A percentile compares a stretch with the other conserved stretches of the same genome.
These are phyloP conservation scores for Macaca fascicularis DNA, from an alignment of 2,113 vertebrate genomes.

Conservation along the genomic window DNA sequence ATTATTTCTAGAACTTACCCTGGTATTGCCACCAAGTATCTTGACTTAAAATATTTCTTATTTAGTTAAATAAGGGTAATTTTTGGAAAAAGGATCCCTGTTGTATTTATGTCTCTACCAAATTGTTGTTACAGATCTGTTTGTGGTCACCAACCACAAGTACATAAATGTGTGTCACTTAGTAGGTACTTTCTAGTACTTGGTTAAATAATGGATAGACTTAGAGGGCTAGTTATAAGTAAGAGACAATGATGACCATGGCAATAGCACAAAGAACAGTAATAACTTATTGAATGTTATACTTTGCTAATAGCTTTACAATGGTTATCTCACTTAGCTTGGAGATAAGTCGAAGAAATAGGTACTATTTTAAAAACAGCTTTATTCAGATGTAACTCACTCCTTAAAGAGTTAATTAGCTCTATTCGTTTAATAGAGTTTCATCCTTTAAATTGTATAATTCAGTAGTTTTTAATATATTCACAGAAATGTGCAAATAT, in stretches of 20 bases:
- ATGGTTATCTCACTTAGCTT: neutral
- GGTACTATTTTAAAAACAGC: neutral
- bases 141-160: neutral
- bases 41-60: neutral
- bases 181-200: neutral
- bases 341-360: neutral
- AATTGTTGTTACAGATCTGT: too few relatives aligned
- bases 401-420: neutral
- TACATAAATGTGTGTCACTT: too few relatives aligned
- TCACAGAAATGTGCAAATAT: neutral
- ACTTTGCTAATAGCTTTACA: neutral
- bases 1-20: neutral
- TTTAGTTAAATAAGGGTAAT: neutral
- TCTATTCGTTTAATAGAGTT: neutral
- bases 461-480: neutral
- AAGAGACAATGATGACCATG: too few relatives aligned
- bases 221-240: accelerated
- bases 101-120: neutral
- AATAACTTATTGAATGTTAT: accelerated
- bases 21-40: neutral
- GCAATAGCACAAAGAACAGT: accelerated
- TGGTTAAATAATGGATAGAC: too few relatives aligned
- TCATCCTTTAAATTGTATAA: neutral
- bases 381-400: neutral
- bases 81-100: too few relatives aligned